Conservation (phyloP, 2,797 vertebrate genomes). For the Sebastes elongatus region DNA sequence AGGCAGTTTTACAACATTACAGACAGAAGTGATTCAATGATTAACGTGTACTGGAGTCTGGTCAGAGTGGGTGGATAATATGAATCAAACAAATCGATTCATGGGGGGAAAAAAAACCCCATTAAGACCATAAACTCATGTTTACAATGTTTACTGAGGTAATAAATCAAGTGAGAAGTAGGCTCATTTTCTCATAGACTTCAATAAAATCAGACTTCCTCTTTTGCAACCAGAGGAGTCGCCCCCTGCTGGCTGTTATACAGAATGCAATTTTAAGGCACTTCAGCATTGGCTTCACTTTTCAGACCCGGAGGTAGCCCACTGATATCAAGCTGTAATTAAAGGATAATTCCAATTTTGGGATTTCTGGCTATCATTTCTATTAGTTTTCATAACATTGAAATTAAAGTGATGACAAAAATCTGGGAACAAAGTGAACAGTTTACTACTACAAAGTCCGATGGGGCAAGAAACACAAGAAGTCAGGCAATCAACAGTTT, state of each 20-base stretch:
- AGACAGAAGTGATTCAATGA: constrained; percentile 54
- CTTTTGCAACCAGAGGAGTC: too few relatives aligned
- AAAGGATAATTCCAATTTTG: background rate
- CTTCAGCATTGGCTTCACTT: too few relatives aligned
- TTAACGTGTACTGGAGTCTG: constrained; percentile 48
- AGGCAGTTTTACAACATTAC: constrained; percentile 24
- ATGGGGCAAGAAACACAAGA: background rate
- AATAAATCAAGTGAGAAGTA: too few relatives aligned
- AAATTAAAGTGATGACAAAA: background rate
- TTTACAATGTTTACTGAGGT: too few relatives aligned
- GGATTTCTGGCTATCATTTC: background rate
- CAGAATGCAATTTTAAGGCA: too few relatives aligned
- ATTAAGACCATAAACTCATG: too few relatives aligned
- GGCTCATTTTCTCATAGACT: too few relatives aligned
- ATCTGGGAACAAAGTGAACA: background rate
- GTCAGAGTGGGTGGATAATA: constrained; percentile 15
- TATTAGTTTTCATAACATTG: background rate
- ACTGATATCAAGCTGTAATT: background rate
- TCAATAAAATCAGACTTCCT: too few relatives aligned
- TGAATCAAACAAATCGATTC: background rate
- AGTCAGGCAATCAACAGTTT: background rate
- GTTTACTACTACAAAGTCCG: background rate
- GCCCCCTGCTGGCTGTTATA: too few relatives aligned
- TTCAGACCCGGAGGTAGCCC: too few relatives aligned
- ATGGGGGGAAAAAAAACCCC: background rate